Percentiles rank a stretch among this genome's conserved stretches.
phyloP scores from a whole-genome alignment of 1,140 invertebrate species.

The Magallana gigas region DNA sequence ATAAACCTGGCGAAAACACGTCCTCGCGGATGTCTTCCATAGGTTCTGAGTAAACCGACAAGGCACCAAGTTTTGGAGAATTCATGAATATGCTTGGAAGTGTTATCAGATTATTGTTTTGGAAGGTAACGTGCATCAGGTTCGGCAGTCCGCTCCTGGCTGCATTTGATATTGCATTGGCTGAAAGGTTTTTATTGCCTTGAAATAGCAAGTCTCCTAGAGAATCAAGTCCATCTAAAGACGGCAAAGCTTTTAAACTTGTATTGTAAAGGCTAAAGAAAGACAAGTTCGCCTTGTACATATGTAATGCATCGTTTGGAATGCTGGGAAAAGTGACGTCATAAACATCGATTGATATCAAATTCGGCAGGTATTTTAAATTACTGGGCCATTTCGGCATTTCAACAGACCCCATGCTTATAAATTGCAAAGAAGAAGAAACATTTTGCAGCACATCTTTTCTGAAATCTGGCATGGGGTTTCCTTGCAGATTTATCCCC shows the following conservation, averaged over 20 bases:
- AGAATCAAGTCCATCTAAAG: neutral
- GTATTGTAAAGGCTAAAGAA: slow-evolving; percentile 21
- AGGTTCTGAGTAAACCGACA: neutral
- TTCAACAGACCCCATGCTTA: slow-evolving; percentile 35
- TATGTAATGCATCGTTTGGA: slow-evolving; percentile 22
- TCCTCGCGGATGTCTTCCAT: neutral
- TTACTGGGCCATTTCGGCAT: slow-evolving; percentile 37
- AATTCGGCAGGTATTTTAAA: neutral
- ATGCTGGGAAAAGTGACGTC: slow-evolving; percentile 6
- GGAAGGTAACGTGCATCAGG: neutral
- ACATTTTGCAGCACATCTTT: slow-evolving; percentile 28
- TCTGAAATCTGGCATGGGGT: slow-evolving; percentile 37
- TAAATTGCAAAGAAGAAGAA: neutral
- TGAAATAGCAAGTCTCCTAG: neutral
- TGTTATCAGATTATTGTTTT: neutral
- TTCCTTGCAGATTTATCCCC: slow-evolving; percentile 40
- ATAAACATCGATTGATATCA: slow-evolving; percentile 22
- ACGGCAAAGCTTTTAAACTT: slow-evolving; percentile 12
- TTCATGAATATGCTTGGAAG: slow-evolving; percentile 20
- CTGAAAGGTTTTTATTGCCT: slow-evolving; percentile 26
- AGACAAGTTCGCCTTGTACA: neutral
- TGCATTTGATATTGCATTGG: neutral
- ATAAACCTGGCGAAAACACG: neutral
- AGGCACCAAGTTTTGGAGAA: neutral
- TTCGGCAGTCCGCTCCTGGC: neutral